Base-by-base conservation (phyloP, 2,888 invertebrate species). In the Netelia inedita region DNA sequence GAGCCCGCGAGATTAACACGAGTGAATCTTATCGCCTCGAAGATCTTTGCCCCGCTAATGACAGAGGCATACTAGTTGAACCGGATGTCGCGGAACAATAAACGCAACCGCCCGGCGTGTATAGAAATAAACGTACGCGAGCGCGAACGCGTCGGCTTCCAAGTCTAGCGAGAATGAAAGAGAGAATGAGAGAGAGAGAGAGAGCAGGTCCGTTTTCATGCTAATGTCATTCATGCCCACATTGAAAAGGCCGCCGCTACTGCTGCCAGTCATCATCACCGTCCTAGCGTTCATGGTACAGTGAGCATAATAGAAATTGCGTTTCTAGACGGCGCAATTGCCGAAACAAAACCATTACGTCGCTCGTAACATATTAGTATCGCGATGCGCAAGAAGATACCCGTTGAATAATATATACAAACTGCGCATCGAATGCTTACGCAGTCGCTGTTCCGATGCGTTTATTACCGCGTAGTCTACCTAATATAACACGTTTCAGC, bases 11-110 rank as follows among this genome's bases (percentile, higher is more conserved):
- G 83, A 79, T 84, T 84, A 74, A 81, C 84, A 68, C 72, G 74
- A 79, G 75, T 84, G 83, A 86, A 86, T 86, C 84, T 86, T 86
- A 86, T 86, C 86, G 59, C 10, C 53, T 35, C 55, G 69, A 71
- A 75, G 81, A 86, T 86, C 86, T 63, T 73, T 65, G 73, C 53
- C 74, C 66, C 81, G 82, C 85, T 88, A 88, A 87, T 87, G 88
- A 87, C 86, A 87, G 87, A 87, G 85, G 85, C 86, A 86, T 84
- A 55, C 72, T 43, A 80, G 76, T 86, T 79, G 83, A 87, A 87
- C 88, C 89, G 89, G 89, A 89, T 88, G 88, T 88, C 86, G 86
- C 82, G 85, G 86, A 82, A 87, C 87, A 83, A 86, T 87, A 86
- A 72, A 84, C 71, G 66, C 83, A 68, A 65, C 55, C 16, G 66